Evolutionary conservation across 1,140 invertebrate species (phyloP).

Genomic region (Drosophila guanche): DNA sequence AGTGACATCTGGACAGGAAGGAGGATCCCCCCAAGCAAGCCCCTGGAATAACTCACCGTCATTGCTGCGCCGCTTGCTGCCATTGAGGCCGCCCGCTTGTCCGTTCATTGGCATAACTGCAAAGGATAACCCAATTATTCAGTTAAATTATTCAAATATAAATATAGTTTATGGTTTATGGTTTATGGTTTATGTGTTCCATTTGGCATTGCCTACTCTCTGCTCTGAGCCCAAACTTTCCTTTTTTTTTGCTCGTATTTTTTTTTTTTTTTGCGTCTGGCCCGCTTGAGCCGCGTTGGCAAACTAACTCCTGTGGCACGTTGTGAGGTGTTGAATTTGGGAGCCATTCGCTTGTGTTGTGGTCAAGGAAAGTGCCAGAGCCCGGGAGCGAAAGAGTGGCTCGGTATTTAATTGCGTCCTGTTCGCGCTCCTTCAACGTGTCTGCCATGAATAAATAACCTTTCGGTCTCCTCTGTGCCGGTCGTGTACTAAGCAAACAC

Average conservation of each 20-base stretch:
- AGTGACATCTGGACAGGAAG: constrained; percentile 13
- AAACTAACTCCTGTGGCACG: constrained; percentile 63
- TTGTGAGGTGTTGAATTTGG: constrained; percentile 75
- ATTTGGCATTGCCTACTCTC: neutral
- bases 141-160: neutral
- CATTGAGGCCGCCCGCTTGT: constrained; percentile 68
- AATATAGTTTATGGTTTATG: neutral
- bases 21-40: neutral
- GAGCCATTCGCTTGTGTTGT: constrained; percentile 52
- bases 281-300: constrained; percentile 67
- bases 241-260: neutral
- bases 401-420: constrained; percentile 59
- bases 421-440: constrained; percentile 61
- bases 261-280: constrained; percentile 56
- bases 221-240: neutral
- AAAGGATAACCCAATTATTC: constrained; percentile 20
- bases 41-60: constrained; percentile 61
- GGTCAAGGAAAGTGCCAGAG: constrained; percentile 33
- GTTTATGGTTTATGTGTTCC: constrained; percentile 7
- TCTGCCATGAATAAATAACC: constrained; percentile 60
- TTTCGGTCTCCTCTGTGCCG: neutral
- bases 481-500: constrained; percentile 37
- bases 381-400: neutral
- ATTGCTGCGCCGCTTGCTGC: constrained; percentile 65
- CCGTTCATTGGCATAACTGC: constrained; percentile 83